phyloP scores from a whole-genome alignment of 2,797 vertebrate genomes.

The Moxostoma hubbsi region DNA sequence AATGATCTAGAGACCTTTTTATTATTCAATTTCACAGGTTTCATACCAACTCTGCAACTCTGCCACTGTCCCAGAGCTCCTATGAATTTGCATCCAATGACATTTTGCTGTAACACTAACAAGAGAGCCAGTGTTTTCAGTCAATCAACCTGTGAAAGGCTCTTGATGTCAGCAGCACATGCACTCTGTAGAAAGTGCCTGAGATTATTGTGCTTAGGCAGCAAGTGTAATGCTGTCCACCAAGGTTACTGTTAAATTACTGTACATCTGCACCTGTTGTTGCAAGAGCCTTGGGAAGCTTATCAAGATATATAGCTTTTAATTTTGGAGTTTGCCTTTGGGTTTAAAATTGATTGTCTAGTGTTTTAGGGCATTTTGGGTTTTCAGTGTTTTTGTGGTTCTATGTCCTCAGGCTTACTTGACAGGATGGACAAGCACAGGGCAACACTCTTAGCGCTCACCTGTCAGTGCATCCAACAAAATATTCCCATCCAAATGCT shows the following conservation, averaged over 20 bases:
- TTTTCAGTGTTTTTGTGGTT: background rate
- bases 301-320: conserved; percentile 19
- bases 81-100: conserved; percentile 74
- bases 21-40: background rate
- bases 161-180: conserved; percentile 38
- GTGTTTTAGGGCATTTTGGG: background rate
- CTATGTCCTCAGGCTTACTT: conserved; percentile 6
- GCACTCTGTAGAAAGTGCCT: conserved; percentile 28
- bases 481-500: conserved; percentile 23
- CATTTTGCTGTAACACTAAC: conserved; percentile 74
- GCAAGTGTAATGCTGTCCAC: conserved; percentile 31
- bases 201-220: conserved; percentile 38
- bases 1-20: background rate
- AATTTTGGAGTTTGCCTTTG: conserved; percentile 20
- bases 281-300: conserved; percentile 16
- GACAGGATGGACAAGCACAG: conserved; percentile 1
- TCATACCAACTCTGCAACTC: conserved; percentile 51
- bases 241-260: conserved; percentile 13
- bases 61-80: conserved; percentile 66
- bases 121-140: conserved; percentile 67
- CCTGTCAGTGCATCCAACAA: conserved; percentile 17
- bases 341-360: conserved; percentile 3
- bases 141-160: conserved; percentile 62
- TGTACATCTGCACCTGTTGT: conserved; percentile 1
- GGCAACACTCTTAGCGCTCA: background rate